phyloP scores from a whole-genome alignment of 2,113 vertebrate species.

The Dascyllus trimaculatus region DNA sequence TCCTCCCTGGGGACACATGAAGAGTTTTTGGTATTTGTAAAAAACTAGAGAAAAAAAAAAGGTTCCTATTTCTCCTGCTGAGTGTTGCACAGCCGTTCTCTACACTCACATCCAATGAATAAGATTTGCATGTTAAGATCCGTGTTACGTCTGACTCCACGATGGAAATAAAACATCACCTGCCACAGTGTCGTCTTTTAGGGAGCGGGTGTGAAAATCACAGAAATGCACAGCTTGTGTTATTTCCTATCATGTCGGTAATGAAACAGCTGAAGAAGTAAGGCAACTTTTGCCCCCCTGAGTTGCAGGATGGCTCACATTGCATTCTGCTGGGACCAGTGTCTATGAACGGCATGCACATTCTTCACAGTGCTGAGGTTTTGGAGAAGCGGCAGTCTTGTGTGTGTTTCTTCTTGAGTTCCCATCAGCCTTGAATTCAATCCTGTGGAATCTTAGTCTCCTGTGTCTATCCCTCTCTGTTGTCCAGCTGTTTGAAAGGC shows the following conservation, averaged over 20 bases:
- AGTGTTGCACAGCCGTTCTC: constrained; percentile 23
- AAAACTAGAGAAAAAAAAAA: not conserved
- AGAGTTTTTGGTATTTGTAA: constrained; percentile 57
- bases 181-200: not conserved
- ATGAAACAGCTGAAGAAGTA: not conserved
- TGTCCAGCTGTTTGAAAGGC: constrained; percentile 1
- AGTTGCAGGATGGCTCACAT: not conserved
- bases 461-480: not conserved
- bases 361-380: constrained; percentile 8
- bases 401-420: not conserved
- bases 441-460: not conserved
- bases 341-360: not conserved
- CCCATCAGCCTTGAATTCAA: constrained; percentile 11
- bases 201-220: not conserved
- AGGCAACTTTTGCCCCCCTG: not conserved
- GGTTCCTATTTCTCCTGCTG: constrained; percentile 28
- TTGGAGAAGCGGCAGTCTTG: not conserved
- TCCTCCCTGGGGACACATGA: constrained; percentile 45
- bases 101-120: no score
- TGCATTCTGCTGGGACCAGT: not conserved
- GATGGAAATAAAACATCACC: not conserved
- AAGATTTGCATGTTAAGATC: no score
- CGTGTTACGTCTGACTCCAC: no score
- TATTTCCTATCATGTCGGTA: not conserved
- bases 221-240: not conserved